These are phyloP conservation scores for Actinemys pallida DNA, from an alignment of 2,113 vertebrate species.

Conservation along the genomic window DNA sequence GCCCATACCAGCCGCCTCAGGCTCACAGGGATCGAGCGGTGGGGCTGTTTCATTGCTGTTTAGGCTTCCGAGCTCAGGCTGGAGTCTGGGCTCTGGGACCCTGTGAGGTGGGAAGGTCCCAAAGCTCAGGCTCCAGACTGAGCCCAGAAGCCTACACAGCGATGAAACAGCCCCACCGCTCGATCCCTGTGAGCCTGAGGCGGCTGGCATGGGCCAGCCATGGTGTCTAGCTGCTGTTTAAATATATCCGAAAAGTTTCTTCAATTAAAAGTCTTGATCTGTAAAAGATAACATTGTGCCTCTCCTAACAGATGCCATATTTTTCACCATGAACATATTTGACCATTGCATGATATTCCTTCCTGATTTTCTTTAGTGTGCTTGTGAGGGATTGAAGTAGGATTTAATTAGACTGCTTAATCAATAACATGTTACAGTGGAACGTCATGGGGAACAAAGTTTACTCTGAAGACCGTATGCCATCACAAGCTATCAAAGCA, in stretches of 20 bases:
- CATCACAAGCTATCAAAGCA: slow-evolving; percentile 9
- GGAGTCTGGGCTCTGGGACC: no score
- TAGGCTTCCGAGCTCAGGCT: no score
- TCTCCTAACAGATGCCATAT: slow-evolving; percentile 19
- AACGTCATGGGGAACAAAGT: slow-evolving; percentile 3
- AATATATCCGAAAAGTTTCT: neutral
- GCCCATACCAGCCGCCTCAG: no score
- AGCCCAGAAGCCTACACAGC: no score
- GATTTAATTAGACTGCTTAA: slow-evolving; percentile 56
- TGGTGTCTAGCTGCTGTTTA: neutral
- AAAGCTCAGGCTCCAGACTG: no score
- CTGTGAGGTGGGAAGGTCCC: no score
- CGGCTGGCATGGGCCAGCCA: neutral
- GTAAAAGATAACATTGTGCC: slow-evolving; percentile 4
- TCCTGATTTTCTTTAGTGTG: slow-evolving; percentile 18
- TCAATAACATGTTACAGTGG: slow-evolving; percentile 54
- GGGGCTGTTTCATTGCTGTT: no score
- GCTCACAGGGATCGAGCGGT: no score
- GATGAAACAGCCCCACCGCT: neutral
- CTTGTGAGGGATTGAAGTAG: slow-evolving; percentile 38
- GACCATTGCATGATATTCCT: slow-evolving; percentile 28
- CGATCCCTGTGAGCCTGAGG: neutral
- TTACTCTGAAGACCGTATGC: slow-evolving; percentile 4
- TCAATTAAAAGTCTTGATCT: slow-evolving; percentile 37
- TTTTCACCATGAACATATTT: slow-evolving; percentile 21